Evolutionary conservation across 2,113 vertebrate species (phyloP).

Genomic region (Bothrops jararaca): DNA sequence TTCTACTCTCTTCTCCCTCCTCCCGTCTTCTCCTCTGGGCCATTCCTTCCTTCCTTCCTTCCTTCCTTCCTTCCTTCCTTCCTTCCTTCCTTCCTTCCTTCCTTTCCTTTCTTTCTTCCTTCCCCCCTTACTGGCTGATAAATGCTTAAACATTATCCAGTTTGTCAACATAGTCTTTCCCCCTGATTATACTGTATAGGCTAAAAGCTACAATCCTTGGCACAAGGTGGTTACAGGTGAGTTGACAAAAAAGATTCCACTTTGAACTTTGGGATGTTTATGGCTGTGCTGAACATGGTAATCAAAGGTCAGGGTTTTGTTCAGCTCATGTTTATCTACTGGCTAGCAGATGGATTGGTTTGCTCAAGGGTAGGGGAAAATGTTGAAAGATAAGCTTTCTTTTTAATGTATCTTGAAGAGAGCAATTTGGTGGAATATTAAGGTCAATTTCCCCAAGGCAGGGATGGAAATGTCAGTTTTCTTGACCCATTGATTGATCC

Average conservation of each 20-base stretch:
- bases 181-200: slow-evolving; percentile 55
- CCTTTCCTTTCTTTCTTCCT: background rate
- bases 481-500: background rate
- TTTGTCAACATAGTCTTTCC: slow-evolving; percentile 58
- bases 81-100: too few species aligned
- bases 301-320: background rate
- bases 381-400: background rate
- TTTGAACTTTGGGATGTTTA: slow-evolving; percentile 30
- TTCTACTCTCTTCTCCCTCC: too few species aligned
- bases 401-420: background rate
- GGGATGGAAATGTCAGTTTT: background rate
- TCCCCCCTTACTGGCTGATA: background rate
- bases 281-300: rapidly evolving
- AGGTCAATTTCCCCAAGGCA: background rate
- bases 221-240: slow-evolving; percentile 3
- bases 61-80: rapidly evolving
- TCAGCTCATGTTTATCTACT: background rate
- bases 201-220: slow-evolving; percentile 49
- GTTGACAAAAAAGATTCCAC: slow-evolving; percentile 28
- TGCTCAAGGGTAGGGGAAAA: slow-evolving; percentile 3
- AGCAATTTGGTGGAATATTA: background rate
- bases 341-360: background rate
- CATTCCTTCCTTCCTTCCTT: too few species aligned
- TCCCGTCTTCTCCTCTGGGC: too few species aligned
- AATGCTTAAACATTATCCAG: slow-evolving; percentile 65